A percentile compares a stretch with the other conserved stretches of the same genome.
These are phyloP conservation scores for Hyperoplus immaculatus DNA, from an alignment of 2,797 vertebrate genomes.

Conservation along the genomic window DNA sequence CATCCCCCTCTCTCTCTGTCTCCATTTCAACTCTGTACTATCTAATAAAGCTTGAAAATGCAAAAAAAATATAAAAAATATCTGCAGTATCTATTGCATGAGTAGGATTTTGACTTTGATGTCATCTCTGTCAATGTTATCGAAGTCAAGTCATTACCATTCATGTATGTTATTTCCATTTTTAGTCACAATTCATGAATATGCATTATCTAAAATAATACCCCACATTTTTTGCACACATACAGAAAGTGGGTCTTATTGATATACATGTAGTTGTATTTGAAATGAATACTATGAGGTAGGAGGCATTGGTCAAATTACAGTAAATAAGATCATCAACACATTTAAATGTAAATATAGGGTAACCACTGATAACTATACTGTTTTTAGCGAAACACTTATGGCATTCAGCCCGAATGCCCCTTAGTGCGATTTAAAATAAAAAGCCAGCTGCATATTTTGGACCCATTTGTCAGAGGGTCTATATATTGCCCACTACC, in stretches of 20 bases:
- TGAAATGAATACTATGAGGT: neutral
- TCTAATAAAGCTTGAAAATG: no score
- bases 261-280: neutral
- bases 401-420: neutral
- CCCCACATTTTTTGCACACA: neutral
- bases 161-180: neutral
- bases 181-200: neutral
- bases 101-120: conserved; percentile 13
- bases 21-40: no score
- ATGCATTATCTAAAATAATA: neutral
- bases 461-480: neutral
- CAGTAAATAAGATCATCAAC: neutral
- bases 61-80: no score
- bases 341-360: neutral
- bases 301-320: neutral
- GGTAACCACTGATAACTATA: no score
- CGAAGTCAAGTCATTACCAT: neutral
- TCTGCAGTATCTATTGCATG: neutral
- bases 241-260: neutral
- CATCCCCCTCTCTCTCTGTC: no score
- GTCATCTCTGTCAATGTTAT: conserved; percentile 1
- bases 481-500: neutral
- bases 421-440: no score
- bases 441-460: neutral
- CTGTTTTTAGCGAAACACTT: neutral